Evolutionary conservation across 1,140 invertebrate genomes (phyloP), one percentile per base, ranked within the genome.

Genomic region (Gonioctena quinquepunctata): DNA sequence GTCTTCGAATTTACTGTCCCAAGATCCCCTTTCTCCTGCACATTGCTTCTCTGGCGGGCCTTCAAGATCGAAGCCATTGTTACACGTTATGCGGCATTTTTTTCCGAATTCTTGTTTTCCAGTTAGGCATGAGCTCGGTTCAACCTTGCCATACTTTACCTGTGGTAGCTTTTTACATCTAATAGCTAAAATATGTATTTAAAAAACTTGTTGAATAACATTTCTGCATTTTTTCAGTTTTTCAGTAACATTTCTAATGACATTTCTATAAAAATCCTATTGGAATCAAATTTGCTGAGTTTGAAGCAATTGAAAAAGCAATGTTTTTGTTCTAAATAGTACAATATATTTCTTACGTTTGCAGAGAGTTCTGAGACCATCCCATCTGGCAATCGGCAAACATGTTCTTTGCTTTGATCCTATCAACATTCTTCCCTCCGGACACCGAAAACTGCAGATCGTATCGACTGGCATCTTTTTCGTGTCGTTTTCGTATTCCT

Each of bases 361-460:
- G 75, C 91, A 92, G 42, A 87, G 84, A 0, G 88, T 87, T 56
- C 87, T 86, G 1, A 92, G 82, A 2, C 91, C 91, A 69, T 90
- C 89, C 91, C 91, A 93, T 65, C 87, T 85, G 0, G 89, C 87
- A 18, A 91, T 84, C 1, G 91, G 90, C 21, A 93, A 80, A 77
- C 91, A 93, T 18, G 87, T 89, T 21, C 91, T 79, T 70, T 86
- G 86, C 67, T 84, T 85, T n/a, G 90, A 91, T 0, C 91, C 91
- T 6, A 90, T 86, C 21, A 92, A 81, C 68, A 87, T 85, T 77
- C 86, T 90, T 0, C 90, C 91, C n/a, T 83, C 81, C 66, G 89
- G 85, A 76, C 91, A 93, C 3, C 83, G 83, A 75, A 91, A 92
- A 21, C 86, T 83, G 75, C 91, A 93, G 19, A 87, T 86, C 0